Evolutionary conservation across 1,140 invertebrate species (phyloP), one percentile per base, ranked within the genome.

Genomic region (Anoplolepis gracilipes): DNA sequence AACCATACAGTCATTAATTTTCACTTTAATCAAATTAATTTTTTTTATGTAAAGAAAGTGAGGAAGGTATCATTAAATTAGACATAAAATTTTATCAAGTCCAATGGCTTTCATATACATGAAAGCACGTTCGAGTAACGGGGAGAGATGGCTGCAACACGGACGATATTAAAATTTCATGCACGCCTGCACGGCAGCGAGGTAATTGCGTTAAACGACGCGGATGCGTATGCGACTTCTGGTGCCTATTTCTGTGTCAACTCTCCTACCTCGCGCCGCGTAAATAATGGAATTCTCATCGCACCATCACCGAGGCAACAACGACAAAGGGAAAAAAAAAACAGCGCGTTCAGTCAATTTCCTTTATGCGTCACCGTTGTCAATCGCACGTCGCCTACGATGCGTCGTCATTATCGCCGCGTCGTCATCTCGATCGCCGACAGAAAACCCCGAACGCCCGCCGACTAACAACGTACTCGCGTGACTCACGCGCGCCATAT

Each of bases 121-220:
- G 22, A 79, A 69, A 33, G 62, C 76, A 53, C 30, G 62, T 61
- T 36, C 77, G 46, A 19, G 16, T 79, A 72, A 59, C 33, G 67
- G 67, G 25, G 49, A 49, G 16, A 19, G 13, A 70, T 82, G 69
- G 55, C 55, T 53, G 61, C 55, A 76, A 78, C 88, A 73, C 85
- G 72, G 39, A 13, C 67, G 69, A 72, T 87, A 87, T 91, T 89
- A 78, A 81, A 85, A 91, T 91, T 91, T 91, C 82, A 90, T 78
- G 86, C 90, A 91, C 90, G 90, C 86, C 81, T 81, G 88, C 86
- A 88, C 90, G 81, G 90, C 86, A 82, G 78, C 53, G 81, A 87
- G 86, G 90, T 91, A 91, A 91, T 91, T 91, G 90, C 90, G 90
- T 91, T 91, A 91, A 91, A 91, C 88, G 90, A 62, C 82, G 79